Evolutionary conservation across 2,888 invertebrate species (phyloP).

Genomic region (Toxonevra muliebris): DNA sequence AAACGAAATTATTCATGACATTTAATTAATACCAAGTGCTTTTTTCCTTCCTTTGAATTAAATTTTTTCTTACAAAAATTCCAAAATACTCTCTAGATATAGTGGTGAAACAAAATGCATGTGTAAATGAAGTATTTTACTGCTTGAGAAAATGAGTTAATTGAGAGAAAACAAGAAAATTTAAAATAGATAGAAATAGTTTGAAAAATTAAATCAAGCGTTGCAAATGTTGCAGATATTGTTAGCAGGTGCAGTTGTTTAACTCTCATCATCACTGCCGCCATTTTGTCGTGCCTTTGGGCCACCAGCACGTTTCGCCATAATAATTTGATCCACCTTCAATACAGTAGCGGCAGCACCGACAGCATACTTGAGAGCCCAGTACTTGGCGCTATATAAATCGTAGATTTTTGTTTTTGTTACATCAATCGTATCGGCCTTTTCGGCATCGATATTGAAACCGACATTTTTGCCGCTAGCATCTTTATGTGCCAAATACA

Average conservation of each 20-base stretch:
- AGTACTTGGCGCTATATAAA: conserved; percentile 84
- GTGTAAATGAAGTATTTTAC: conserved; percentile 18
- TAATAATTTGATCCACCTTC: conserved; percentile 96
- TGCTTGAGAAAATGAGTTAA: conserved; percentile 9
- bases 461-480: conserved; percentile 81
- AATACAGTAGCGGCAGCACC: conserved; percentile 92
- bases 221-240: no score
- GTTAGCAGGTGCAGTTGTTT: conserved; percentile 43
- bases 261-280: conserved; percentile 79
- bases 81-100: no score
- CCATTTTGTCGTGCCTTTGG: conserved; percentile 81
- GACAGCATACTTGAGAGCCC: conserved; percentile 96
- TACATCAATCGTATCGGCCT: conserved; percentile 77
- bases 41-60: no score
- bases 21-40: no score
- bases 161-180: no score
- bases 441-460: conserved; percentile 86
- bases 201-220: conserved; percentile 5
- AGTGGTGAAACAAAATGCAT: background rate
- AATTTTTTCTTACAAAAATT: no score
- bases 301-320: conserved; percentile 97
- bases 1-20: no score
- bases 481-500: conserved; percentile 92
- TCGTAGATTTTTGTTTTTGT: conserved; percentile 82
- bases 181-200: conserved; percentile 21